A percentile compares a stretch with the other conserved stretches of the same genome.
Conservation (phyloP, 1,140 invertebrate species). For the Drosophila malerkotliana region DNA sequence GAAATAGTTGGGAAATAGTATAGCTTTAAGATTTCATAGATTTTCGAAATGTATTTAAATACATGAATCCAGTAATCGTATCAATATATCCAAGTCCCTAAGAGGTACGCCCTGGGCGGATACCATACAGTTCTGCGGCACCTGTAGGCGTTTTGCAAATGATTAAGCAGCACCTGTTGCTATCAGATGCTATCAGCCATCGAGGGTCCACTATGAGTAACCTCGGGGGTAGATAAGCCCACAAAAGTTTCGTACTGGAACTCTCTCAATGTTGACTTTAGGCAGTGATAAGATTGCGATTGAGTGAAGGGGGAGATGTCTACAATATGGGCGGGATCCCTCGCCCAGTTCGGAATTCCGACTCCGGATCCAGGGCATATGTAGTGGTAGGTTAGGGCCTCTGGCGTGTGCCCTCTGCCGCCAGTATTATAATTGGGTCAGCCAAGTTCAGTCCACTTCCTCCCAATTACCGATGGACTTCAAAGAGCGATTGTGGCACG, state of each 20-base stretch:
- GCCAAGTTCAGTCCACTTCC: constrained; percentile 64
- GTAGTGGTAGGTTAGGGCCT: constrained; percentile 71
- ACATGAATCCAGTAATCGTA: no score
- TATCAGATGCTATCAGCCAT: constrained; percentile 61
- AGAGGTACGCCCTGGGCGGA: background rate
- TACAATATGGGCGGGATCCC: background rate
- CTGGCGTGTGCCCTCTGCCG: constrained; percentile 45
- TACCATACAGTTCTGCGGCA: background rate
- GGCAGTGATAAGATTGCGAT: constrained; percentile 62
- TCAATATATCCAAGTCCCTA: no score
- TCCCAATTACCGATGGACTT: constrained; percentile 55
- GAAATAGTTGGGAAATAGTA: background rate
- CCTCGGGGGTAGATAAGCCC: constrained; percentile 58
- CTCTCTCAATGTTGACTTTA: constrained; percentile 58
- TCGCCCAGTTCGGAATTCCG: constrained; percentile 7
- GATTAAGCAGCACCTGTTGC: constrained; percentile 77
- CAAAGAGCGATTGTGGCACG: constrained; percentile 53
- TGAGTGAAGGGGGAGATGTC: constrained; percentile 41
- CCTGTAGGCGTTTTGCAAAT: constrained; percentile 46
- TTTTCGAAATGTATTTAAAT: no score
- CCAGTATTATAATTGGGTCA: constrained; percentile 52
- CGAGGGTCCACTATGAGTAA: constrained; percentile 59
- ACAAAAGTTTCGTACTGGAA: constrained; percentile 26
- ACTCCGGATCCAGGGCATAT: constrained; percentile 3
- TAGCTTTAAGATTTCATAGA: no score